Base-by-base conservation (phyloP, 2,888 invertebrate species). In the Acanthosepion pharaonis region DNA sequence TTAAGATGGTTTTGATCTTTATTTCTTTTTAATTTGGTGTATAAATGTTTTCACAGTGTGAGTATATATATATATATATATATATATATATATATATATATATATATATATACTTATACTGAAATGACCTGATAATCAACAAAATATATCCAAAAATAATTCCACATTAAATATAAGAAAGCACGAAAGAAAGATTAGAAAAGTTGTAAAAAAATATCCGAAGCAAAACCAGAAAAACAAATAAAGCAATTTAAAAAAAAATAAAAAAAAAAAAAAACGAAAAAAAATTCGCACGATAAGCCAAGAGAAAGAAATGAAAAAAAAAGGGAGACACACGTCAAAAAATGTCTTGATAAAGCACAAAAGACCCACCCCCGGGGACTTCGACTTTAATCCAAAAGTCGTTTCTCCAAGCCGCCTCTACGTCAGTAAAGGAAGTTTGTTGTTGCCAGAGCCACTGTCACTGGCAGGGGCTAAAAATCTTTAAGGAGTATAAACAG, bases 351-450 rank as follows among this genome's bases (percentile, higher is more conserved):
- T 33, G 78, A 78, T 78, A 78, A 78, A 78, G 78, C 78, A 78
- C 11, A n/a, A n/a, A 78, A n/a, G 15, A 15, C 78, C 33, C n/a
- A n/a, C 78, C 78, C 78, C 33, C n/a, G 78, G 78, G 78, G 78
- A 78, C 59, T 78, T 78, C n/a, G n/a, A 78, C n/a, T 78, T 78
- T 78, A 78, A 78, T 78, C 78, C 78, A n/a, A 15, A 78, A n/a
- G 78, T 78, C 78, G 78, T n/a, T 78, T 78, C 4, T 33, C 78
- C 78, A n/a, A n/a, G 23, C 78, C 78, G 9, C 11, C n/a, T 33
- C 33, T 78, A 15, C 15, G n/a, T 78, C 11, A n/a, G n/a, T 28
- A 78, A 33, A 78, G 23, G 3, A 15, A 33, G n/a, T 33, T n/a
- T 78, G 78, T 78, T 78, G 78, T 78, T 78, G n/a, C 78, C 78